phyloP scores from a whole-genome alignment of 2,888 invertebrate genomes.

The Ormyrus labotus region DNA sequence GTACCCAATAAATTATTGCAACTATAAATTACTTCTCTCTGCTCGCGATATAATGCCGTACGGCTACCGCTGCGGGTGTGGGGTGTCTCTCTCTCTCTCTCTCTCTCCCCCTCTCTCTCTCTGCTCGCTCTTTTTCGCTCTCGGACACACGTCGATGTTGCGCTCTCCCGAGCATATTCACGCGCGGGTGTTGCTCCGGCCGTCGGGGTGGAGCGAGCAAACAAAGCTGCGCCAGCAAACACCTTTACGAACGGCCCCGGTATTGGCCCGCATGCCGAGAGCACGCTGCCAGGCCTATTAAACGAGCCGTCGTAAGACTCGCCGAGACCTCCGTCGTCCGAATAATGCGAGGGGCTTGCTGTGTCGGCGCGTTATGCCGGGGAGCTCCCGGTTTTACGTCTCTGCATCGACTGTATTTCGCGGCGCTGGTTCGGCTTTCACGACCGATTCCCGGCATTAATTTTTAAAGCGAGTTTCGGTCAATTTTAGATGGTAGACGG shows the following conservation, averaged over 20 bases:
- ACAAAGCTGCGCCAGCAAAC: conserved; percentile 16
- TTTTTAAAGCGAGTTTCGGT: no score
- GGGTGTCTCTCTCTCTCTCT: conserved; percentile 55
- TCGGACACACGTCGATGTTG: conserved; percentile 44
- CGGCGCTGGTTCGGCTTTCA: no score
- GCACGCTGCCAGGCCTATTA: no score
- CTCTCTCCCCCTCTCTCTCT: conserved; percentile 5
- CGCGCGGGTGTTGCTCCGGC: not conserved
- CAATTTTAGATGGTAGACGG: no score
- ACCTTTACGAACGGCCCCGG: no score
- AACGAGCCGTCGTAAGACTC: no score
- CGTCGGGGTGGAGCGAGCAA: conserved; percentile 32
- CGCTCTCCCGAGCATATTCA: conserved; percentile 38
- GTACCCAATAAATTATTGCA: conserved; percentile 76
- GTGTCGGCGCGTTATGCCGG: no score
- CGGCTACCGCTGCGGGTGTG: conserved; percentile 71
- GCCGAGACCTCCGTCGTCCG: no score
- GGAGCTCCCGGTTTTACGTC: no score
- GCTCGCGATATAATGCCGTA: conserved; percentile 71
- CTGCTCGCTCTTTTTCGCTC: conserved; percentile 39
- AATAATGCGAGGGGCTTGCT: no score
- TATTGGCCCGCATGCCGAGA: not conserved
- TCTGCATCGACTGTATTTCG: no score
- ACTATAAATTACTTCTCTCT: conserved; percentile 76
- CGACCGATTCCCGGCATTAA: no score